phyloP scores from a whole-genome alignment of 2,797 vertebrate species.

The Enteromius mattozi region DNA sequence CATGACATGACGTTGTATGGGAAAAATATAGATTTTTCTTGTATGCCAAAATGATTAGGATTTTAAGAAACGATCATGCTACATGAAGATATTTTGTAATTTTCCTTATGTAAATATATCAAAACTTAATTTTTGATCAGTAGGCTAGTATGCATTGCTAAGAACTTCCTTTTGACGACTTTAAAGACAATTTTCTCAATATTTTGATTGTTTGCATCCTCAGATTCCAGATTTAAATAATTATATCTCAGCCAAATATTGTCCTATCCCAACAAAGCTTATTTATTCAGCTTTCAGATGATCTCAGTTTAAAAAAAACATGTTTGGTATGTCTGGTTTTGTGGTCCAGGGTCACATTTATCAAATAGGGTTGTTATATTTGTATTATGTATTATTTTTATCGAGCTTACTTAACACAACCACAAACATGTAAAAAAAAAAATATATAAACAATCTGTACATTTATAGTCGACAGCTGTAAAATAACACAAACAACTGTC shows the following conservation, averaged over 20 bases:
- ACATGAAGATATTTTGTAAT: background rate
- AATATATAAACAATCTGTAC: too few species aligned
- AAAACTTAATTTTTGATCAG: background rate
- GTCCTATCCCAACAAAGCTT: background rate
- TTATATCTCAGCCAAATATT: background rate
- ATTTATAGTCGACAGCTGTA: background rate
- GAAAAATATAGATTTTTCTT: background rate
- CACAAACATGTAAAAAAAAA: background rate
- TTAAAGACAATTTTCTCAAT: background rate
- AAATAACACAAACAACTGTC: background rate
- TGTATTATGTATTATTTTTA: background rate
- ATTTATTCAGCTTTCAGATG: background rate
- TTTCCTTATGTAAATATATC: background rate
- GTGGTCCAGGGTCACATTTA: background rate
- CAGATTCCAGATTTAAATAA: background rate
- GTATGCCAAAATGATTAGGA: background rate
- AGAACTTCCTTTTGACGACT: background rate
- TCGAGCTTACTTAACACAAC: background rate
- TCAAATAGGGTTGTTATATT: background rate
- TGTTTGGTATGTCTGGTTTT: background rate
- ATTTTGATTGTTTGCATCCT: background rate
- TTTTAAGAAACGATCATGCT: background rate
- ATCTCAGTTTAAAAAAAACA: fast-evolving
- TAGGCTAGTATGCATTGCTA: background rate
- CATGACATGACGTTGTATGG: too few species aligned